Evolutionary conservation across 2,888 invertebrate species (phyloP).

Genomic region (Lasioglossum leucozonium): DNA sequence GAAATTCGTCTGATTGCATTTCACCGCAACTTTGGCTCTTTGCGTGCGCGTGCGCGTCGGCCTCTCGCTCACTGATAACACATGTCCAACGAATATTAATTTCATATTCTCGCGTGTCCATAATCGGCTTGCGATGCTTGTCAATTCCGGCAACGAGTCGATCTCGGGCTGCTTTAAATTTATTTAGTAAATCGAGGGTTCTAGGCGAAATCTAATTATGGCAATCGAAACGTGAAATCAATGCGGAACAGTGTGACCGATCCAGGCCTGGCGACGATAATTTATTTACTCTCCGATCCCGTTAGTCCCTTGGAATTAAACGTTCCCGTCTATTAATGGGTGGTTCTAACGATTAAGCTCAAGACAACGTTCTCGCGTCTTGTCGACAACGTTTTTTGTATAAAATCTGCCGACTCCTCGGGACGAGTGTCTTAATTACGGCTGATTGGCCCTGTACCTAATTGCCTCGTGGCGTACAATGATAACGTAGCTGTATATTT

Average conservation of each 20-base stretch:
- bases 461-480: neutral
- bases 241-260: neutral
- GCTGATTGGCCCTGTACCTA: neutral
- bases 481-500: neutral
- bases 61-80: neutral
- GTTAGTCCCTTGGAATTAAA: constrained; percentile 7
- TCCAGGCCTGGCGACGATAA: neutral
- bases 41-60: neutral
- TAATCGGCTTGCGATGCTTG: neutral
- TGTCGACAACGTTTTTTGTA: neutral
- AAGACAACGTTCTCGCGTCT: constrained; percentile 17
- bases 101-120: neutral
- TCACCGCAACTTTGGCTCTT: constrained; percentile 1
- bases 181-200: neutral
- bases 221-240: neutral
- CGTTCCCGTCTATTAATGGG: constrained; percentile 13
- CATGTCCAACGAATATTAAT: neutral
- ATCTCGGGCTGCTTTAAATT: neutral
- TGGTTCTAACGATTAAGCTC: constrained; percentile 22
- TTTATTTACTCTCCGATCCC: neutral
- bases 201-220: neutral
- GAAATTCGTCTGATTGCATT: constrained; percentile 3
- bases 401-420: neutral
- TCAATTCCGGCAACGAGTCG: neutral
- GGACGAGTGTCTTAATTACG: neutral